phyloP scores from a whole-genome alignment of 2,113 vertebrate species.

The Irena cyanogastra region DNA sequence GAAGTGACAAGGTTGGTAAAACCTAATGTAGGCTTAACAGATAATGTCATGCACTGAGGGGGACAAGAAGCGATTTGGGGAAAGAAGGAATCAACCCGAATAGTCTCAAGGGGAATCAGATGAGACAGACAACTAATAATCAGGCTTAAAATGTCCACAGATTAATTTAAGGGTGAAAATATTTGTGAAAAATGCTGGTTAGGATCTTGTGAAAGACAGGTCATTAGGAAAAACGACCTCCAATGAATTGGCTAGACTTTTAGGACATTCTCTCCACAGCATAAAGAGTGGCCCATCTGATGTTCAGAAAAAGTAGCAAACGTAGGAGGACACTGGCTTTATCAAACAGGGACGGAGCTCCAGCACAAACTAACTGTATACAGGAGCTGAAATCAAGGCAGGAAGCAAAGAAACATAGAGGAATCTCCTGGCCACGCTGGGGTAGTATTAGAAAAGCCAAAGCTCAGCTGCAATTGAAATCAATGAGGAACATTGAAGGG shows the following conservation, averaged over 20 bases:
- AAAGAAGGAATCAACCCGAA: background rate
- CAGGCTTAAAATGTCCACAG: background rate
- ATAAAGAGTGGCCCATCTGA: background rate
- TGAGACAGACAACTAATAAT: background rate
- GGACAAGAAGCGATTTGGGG: background rate
- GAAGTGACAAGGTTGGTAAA: background rate
- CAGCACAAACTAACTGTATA: background rate
- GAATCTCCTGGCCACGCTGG: background rate
- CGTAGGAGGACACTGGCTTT: background rate
- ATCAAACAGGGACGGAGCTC: background rate
- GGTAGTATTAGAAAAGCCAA: background rate
- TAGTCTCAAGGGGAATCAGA: background rate
- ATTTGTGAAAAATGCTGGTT: background rate
- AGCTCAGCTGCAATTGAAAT: background rate
- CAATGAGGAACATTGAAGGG: background rate
- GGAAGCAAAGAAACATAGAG: background rate
- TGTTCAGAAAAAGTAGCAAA: background rate
- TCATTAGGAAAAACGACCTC: background rate
- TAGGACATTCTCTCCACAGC: background rate
- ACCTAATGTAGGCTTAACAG: background rate
- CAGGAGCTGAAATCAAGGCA: background rate
- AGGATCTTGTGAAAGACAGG: background rate
- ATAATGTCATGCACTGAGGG: background rate
- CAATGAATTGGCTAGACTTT: background rate
- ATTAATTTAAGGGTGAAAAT: background rate